Conservation (phyloP, 37 sponge, comb jelly and placozoan species). For the Spongilla lacustris region DNA sequence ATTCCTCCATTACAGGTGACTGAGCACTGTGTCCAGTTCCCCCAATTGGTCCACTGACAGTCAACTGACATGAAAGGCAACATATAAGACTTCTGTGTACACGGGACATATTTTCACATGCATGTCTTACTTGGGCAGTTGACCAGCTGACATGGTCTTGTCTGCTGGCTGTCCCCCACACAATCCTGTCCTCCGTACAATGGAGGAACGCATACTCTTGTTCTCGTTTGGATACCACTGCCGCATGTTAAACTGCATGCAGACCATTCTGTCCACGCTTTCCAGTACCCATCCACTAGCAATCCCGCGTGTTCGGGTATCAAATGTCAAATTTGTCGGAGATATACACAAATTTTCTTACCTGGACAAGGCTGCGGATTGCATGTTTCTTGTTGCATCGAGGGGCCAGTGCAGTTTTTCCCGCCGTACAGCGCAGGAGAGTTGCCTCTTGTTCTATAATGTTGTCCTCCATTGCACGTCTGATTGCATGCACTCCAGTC, state of each 20-base stretch:
- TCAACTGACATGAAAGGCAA: constrained; percentile 19
- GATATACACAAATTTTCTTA: not conserved
- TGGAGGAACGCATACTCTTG: constrained; percentile 64
- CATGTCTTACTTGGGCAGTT: constrained; percentile 73
- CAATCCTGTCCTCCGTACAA: constrained; percentile 70
- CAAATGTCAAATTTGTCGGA: not conserved
- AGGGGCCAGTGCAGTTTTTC: not conserved
- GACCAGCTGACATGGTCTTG: constrained; percentile 37
- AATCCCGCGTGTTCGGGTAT: not conserved
- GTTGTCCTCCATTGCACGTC: constrained; percentile 66
- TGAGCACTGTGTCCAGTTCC: constrained; percentile 66
- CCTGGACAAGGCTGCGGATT: not conserved
- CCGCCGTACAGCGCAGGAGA: not conserved
- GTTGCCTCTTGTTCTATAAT: constrained; percentile 60
- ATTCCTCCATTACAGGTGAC: constrained; percentile 53
- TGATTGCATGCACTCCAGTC: constrained; percentile 63
- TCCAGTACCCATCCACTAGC: constrained; percentile 86
- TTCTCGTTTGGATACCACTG: constrained; percentile 48
- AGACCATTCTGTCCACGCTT: constrained; percentile 75
- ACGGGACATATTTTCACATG: not conserved
- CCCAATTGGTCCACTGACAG: constrained; percentile 72
- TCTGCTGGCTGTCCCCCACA: constrained; percentile 32
- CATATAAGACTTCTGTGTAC: not conserved
- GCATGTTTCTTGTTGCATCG: not conserved
- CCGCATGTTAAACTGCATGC: constrained; percentile 68